Evolutionary conservation across 2,888 invertebrate genomes (phyloP), one percentile per base, ranked within the genome.

Genomic region (Synanthedon myopaeformis): DNA sequence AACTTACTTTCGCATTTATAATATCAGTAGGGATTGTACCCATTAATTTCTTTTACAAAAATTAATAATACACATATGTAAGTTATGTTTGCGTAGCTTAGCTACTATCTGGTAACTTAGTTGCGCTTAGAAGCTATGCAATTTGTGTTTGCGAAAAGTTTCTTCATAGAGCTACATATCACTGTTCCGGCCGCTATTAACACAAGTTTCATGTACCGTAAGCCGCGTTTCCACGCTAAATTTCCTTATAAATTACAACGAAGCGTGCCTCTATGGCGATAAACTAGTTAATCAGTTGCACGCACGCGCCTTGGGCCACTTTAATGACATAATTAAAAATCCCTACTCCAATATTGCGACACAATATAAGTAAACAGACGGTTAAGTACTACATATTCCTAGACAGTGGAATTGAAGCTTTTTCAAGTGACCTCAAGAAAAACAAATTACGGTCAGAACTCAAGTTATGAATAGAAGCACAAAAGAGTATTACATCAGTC

Each of bases 261-360:
- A 72, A 76, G 71, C 76, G 70, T 70, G 70, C 73, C 67, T 74
- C 72, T 66, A 68, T 64, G 62, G 66, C 75, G 69, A 75, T 76
- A 74, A 76, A 77, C 67, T 67, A 61, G 74, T 76, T 82, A 82
- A 83, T 81, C 79, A 79, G 74, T 68, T 63, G 67, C 76, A 75
- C 76, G 77, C 80, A 79, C 78, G 74, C 76, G 73, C 73, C 65
- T 66, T 61, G 68, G 75, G 70, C 68, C 70, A 74, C 73, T 81
- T 66, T 82, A 82, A 83, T 79, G 78, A 77, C 69, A 78, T 80
- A 77, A 79, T 79, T 80, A 80, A 79, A 80, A 81, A 79, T 75
- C 69, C 74, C 70, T 72, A 68, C 73, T 69, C 69, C 66, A 70
- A 77, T 75, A 72, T 70, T 41, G 42, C 52, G 13, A 13, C n/a